phyloP scores from a whole-genome alignment of 2,888 invertebrate genomes.

The Conchocele bisecta region DNA sequence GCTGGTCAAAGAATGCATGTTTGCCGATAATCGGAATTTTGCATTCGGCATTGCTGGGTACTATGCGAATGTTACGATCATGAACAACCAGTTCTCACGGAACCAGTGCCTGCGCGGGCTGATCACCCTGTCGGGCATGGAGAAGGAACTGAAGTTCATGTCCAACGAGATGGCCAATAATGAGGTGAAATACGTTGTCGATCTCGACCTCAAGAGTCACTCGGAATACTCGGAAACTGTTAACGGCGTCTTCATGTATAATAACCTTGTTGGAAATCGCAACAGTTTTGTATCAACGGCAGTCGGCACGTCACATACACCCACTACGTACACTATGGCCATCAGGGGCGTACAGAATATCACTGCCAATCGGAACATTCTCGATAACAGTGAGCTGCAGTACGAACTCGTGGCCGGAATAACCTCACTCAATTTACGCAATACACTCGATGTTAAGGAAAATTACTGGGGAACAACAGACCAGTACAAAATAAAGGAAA shows the following conservation, averaged over 20 bases:
- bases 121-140: conserved; percentile 91
- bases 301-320: conserved; percentile 65
- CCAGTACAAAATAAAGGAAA: conserved; percentile 89
- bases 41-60: conserved; percentile 95
- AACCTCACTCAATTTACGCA: conserved; percentile 92
- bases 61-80: conserved; percentile 94
- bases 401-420: conserved; percentile 96
- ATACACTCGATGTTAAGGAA: conserved; percentile 92
- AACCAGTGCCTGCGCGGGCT: conserved; percentile 88
- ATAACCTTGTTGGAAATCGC: conserved; percentile 71
- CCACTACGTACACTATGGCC: conserved; percentile 89
- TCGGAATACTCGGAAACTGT: conserved; percentile 91
- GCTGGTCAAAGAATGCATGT: conserved; percentile 93
- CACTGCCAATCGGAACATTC: conserved; percentile 93
- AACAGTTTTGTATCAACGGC: conserved; percentile 46
- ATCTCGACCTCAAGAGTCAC: conserved; percentile 94
- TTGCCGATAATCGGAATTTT: conserved; percentile 93
- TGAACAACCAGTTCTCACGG: conserved; percentile 91
- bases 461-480: conserved; percentile 98
- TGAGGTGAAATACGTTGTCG: conserved; percentile 91
- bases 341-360: conserved; percentile 98
- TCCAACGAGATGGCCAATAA: conserved; percentile 92
- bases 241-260: conserved; percentile 85
- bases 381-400: conserved; percentile 86
- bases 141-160: conserved; percentile 94